These are phyloP conservation scores for Idaea dimidiata DNA, from an alignment of 2,888 invertebrate species.

Conservation along the genomic window DNA sequence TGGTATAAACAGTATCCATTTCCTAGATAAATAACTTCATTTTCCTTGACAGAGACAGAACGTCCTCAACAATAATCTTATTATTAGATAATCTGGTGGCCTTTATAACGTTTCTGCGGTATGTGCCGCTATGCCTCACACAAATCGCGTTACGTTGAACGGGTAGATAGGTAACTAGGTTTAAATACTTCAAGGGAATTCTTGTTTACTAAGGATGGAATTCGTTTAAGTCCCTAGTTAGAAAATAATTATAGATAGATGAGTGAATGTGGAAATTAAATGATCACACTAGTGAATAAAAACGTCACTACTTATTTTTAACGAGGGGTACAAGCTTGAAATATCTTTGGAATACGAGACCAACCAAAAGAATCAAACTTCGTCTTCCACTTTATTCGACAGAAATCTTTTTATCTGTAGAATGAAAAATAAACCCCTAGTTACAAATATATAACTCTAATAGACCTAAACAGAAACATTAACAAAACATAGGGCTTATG, in stretches of 20 bases:
- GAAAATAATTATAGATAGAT: too few relatives aligned
- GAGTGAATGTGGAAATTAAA: too few relatives aligned
- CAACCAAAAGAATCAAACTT: too few relatives aligned
- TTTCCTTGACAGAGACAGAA: conserved; percentile 1
- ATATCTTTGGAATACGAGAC: too few relatives aligned
- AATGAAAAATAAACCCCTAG: not conserved
- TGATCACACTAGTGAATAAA: too few relatives aligned
- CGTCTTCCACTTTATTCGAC: too few relatives aligned
- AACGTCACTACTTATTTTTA: too few relatives aligned
- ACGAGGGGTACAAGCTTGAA: too few relatives aligned
- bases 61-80: not conserved
- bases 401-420: too few relatives aligned
- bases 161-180: not conserved
- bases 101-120: not conserved
- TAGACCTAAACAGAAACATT: not conserved
- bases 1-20: too few relatives aligned
- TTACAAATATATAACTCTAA: not conserved
- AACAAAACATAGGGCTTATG: not conserved
- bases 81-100: not conserved
- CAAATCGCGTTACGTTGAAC: not conserved
- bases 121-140: not conserved
- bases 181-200: not conserved
- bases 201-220: not conserved
- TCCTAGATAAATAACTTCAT: not conserved
- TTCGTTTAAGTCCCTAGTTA: not conserved